Percentiles rank a stretch among this genome's conserved stretches.
These are phyloP conservation scores for Lasioglossum baleicum DNA, from an alignment of 1,140 invertebrate genomes.

Conservation along the genomic window DNA sequence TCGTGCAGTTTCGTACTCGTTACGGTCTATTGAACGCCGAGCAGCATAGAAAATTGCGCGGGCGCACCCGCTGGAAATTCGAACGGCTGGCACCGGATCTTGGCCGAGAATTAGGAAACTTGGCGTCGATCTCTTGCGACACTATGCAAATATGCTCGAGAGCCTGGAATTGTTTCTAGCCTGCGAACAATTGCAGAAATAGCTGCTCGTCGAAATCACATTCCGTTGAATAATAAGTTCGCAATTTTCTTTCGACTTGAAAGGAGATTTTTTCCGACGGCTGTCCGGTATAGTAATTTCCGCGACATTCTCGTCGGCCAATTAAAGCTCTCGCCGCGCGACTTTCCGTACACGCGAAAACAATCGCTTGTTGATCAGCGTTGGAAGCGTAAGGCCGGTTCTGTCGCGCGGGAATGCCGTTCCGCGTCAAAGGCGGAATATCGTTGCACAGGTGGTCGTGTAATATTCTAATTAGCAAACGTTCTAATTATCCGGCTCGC, in stretches of 20 bases:
- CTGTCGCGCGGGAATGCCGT: slow-evolving; percentile 32
- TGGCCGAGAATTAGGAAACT: background rate
- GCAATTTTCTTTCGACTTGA: no score
- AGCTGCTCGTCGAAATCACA: no score
- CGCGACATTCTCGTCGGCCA: no score
- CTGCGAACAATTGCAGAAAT: no score
- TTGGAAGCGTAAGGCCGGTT: background rate
- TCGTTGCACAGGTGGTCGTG: slow-evolving; percentile 53
- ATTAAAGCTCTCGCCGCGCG: no score
- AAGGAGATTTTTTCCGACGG: no score
- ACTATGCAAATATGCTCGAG: background rate
- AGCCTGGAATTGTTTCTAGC: no score
- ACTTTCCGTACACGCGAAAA: background rate
- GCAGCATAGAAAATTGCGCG: background rate
- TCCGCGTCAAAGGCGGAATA: slow-evolving; percentile 50
- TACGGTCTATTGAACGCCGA: background rate
- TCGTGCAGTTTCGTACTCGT: background rate
- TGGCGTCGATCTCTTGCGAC: background rate
- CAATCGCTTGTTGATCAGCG: background rate
- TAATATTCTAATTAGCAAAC: slow-evolving; percentile 66
- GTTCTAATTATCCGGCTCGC: slow-evolving; percentile 63
- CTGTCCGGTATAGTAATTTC: no score
- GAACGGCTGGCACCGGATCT: background rate
- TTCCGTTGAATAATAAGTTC: no score
- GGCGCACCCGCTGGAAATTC: background rate